Base-by-base conservation (phyloP, 2,797 vertebrate genomes). In the Pseudochromis fuscus region DNA sequence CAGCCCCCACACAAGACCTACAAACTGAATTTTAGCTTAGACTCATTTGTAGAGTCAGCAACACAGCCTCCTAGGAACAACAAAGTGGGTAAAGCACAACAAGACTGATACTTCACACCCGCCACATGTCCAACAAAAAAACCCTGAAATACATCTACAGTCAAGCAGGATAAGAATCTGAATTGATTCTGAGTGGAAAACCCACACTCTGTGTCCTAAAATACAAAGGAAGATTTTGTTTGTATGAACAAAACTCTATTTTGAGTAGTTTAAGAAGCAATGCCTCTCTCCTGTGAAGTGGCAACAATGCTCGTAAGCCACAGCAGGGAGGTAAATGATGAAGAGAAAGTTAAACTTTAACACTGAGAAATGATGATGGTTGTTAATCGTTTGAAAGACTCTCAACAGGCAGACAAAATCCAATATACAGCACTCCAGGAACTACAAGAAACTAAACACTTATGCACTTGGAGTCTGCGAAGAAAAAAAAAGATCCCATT, bases 331-430 rank as follows among this genome's bases (percentile, higher is more conserved):
- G 28, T 70, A 42, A 57, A 67, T 9, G 25, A 65, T 59, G 38
- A 56, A 27, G 11, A 57, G 23, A 81, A 68, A 63, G 77, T 83
- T 73, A 33, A 82, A 73, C 19, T 83, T 75, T 66, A 78, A 85
- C 75, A 37, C 28, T 18, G 30, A 19, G 31, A 27, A 21, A 30
- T 19, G n/a, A 35, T 4, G 9, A 25, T 9, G 48, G 16, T 23
- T 31, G 64, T 68, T 72, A 61, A 71, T 46, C 56, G 58, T 51
- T 44, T 23, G 1, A 45, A 35, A 69, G 10, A 21, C 12, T 16
- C 15, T 25, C 42, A 35, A 38, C 37, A 38, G n/a, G 9, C 45
- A 23, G 53, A 38, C 21, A 58, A 23, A 62, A 49, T 28, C 2
- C 13, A 35, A 44, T 33, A 3, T n/a, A n/a, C 19, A 35, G 9